These are phyloP conservation scores for Phylloscopus whistleri DNA, from an alignment of 2,113 vertebrate genomes.

Conservation along the genomic window DNA sequence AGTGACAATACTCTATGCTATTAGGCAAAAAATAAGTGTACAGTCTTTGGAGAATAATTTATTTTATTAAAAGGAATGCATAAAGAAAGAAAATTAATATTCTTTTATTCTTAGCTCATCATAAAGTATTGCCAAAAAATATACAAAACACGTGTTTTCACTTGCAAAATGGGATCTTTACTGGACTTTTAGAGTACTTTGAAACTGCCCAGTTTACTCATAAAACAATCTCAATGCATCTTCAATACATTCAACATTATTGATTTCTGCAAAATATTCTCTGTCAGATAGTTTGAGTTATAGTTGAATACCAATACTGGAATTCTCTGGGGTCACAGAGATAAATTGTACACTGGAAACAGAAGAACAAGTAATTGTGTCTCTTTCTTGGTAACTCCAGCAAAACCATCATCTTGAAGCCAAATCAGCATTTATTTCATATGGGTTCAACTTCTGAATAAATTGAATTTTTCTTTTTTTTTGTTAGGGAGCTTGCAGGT, in stretches of 20 bases:
- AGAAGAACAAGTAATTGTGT: neutral
- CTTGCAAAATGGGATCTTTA: neutral
- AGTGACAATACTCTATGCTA: neutral
- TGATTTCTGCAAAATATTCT: neutral
- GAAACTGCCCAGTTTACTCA: neutral
- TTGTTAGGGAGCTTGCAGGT: accelerated
- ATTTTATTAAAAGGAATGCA: neutral
- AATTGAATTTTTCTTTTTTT: neutral
- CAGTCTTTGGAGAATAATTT: neutral
- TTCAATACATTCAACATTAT: neutral
- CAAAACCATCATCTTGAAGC: neutral
- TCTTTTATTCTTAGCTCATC: neutral
- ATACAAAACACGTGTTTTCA: neutral
- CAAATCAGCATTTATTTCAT: neutral
- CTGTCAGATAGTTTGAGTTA: neutral
- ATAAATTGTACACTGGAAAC: neutral
- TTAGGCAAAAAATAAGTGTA: neutral
- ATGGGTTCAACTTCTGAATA: neutral
- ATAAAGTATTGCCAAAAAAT: neutral
- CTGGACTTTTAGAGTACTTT: neutral
- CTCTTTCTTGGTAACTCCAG: neutral
- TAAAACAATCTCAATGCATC: neutral
- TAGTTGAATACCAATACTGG: neutral
- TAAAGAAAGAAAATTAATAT: neutral
- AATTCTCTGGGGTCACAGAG: neutral